Evolutionary conservation across 2,888 invertebrate genomes (phyloP).

Genomic region (Incurvaria masculella): DNA sequence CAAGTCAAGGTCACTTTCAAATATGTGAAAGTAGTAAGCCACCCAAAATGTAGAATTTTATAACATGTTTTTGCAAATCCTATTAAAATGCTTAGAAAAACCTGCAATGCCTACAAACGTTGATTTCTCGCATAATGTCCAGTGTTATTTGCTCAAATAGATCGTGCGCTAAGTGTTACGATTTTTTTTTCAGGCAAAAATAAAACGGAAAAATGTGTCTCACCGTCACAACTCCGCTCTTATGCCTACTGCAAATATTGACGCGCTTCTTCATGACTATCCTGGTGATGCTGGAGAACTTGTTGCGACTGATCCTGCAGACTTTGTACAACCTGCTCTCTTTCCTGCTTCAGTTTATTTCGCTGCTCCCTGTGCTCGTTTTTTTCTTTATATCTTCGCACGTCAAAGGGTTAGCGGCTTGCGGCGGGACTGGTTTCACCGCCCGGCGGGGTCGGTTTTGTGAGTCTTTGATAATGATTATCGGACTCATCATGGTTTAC

Average conservation of each 20-base stretch:
- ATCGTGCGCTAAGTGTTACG: too few species aligned
- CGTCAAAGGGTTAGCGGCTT: constrained; percentile 38
- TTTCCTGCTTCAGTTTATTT: constrained; percentile 35
- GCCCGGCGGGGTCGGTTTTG: constrained; percentile 31
- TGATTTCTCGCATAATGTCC: too few species aligned
- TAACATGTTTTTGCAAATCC: too few species aligned
- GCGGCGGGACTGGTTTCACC: constrained; percentile 35
- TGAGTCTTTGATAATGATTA: constrained; percentile 34
- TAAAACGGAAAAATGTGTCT: not conserved
- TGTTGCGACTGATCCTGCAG: constrained; percentile 37
- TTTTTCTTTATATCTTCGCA: constrained; percentile 35
- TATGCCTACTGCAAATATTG: constrained; percentile 41
- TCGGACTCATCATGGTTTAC: constrained; percentile 32
- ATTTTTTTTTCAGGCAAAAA: too few species aligned
- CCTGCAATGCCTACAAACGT: too few species aligned
- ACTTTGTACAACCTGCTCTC: constrained; percentile 42
- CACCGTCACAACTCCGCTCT: constrained; percentile 25
- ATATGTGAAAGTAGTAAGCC: too few species aligned
- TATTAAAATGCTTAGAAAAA: too few species aligned
- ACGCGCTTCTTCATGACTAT: constrained; percentile 41
- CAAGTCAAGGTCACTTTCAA: too few species aligned
- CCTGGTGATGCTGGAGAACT: constrained; percentile 40
- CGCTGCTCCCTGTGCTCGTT: constrained; percentile 37
- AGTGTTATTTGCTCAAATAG: too few species aligned
- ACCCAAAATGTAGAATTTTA: too few species aligned